phyloP scores from a whole-genome alignment of 2,113 vertebrate species.

The Nothobranchius kuhntae region DNA sequence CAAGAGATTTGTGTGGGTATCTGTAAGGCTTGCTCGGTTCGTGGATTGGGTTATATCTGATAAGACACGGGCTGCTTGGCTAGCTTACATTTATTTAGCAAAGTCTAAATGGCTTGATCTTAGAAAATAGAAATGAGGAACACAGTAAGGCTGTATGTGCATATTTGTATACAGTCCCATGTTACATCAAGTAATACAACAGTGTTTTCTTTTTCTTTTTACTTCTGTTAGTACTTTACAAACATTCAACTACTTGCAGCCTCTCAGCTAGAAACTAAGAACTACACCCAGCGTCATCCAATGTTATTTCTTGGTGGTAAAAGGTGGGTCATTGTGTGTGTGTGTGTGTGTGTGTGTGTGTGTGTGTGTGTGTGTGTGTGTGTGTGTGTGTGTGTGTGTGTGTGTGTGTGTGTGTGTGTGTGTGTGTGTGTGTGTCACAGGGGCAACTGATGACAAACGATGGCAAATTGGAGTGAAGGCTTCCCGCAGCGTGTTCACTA shows the following conservation, averaged over 20 bases:
- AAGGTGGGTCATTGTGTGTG: not conserved
- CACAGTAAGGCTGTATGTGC: not conserved
- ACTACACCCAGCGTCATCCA: not conserved
- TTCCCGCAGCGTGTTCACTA: conserved; percentile 69
- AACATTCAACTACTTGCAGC: not conserved
- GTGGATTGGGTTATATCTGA: not conserved
- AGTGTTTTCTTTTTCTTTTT: not conserved
- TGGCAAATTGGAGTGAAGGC: conserved; percentile 83
- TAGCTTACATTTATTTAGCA: not conserved
- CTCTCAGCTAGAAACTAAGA: not conserved
- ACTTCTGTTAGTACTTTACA: not conserved
- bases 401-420: conserved; percentile 21
- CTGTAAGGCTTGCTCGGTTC: not conserved
- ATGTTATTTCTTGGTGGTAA: not conserved
- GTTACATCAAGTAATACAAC: too few relatives aligned
- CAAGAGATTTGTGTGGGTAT: not conserved
- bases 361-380: conserved; percentile 38
- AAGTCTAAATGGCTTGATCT: not conserved
- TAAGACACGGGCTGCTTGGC: not conserved
- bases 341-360: conserved; percentile 36
- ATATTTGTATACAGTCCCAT: too few relatives aligned
- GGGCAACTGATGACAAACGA: conserved; percentile 81
- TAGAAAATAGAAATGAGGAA: not conserved
- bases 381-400: conserved; percentile 50
- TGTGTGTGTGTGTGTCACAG: conserved; percentile 66